Base-by-base conservation (phyloP, 1,140 invertebrate species). In the Dendrolimus kikuchii region DNA sequence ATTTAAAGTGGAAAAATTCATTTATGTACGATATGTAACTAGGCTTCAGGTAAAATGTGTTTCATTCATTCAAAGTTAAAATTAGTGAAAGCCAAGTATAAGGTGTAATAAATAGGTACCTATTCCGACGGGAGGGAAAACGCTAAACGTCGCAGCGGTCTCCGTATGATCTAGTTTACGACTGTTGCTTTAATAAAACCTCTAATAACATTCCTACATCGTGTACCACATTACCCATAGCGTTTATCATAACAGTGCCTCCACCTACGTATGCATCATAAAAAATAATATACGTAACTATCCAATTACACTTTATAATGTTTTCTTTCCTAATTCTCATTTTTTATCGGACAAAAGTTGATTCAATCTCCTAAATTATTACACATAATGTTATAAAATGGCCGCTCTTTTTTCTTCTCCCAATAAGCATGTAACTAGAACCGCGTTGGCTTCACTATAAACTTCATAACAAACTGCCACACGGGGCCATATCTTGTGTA, bases 401-500 rank as follows among this genome's bases (percentile, higher is more conserved):
- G 56, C 61, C 68, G 61, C 52, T 82, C 80, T 75, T 64, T 72
- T 81, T 82, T 81, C 76, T 74, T 71, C 59, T 77, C 65, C 68
- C 66, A 66, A 73, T 77, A 72, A 77, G 60, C 69, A 64, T 77
- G 77, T 76, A 84, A 84, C 78, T 83, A 84, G 77, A 80, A 81
- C 71, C 71, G 59, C 63, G 67, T 69, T 72, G 72, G 62, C 70
- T 80, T 49, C 71, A 78, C 83, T 79, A 88, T 88, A 88, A 88
- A 88, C 81, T 81, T 82, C 74, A 81, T 85, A 85, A 88, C 82
- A 86, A 87, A 88, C 86, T 84, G 81, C 86, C 82, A 77, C 71
- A 68, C 74, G 70, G 72, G 74, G 77, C 81, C 70, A 80, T 88
- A 87, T 88, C 83, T 86, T 78, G 74, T 80, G 70, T 77, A 86